Evolutionary conservation across 2,113 vertebrate species (phyloP).

Genomic region (Willisornis vidua): DNA sequence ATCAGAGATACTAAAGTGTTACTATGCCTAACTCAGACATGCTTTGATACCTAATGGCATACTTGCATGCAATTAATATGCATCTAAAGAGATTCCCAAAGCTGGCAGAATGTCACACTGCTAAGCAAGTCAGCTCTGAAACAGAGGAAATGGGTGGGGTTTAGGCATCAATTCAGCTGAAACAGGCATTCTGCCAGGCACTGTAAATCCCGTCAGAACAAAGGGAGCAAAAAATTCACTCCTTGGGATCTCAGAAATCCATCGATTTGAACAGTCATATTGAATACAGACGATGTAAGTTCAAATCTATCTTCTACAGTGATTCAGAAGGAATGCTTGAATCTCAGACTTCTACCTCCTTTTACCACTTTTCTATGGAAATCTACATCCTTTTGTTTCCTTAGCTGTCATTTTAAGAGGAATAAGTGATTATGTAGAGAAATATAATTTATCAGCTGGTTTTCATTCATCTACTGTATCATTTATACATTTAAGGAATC

Average conservation of each 20-base stretch:
- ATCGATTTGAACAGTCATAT: background rate
- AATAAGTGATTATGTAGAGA: background rate
- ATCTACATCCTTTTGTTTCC: background rate
- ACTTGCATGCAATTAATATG: slow-evolving; percentile 41
- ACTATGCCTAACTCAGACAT: background rate
- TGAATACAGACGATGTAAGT: background rate
- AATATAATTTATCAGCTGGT: background rate
- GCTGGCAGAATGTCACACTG: slow-evolving; percentile 14
- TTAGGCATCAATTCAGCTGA: slow-evolving; percentile 51
- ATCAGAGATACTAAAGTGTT: background rate
- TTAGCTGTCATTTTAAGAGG: background rate
- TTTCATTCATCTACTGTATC: background rate
- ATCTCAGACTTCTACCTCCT: background rate
- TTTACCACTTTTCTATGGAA: background rate
- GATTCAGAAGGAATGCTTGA: background rate
- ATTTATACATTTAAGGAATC: background rate
- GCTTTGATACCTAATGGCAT: background rate
- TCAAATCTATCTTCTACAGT: background rate
- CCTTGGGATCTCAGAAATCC: background rate
- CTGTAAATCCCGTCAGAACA: slow-evolving; percentile 63
- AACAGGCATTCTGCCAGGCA: slow-evolving; percentile 50
- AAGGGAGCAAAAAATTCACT: slow-evolving; percentile 39
- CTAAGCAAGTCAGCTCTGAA: slow-evolving; percentile 35
- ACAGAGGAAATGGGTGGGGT: slow-evolving; percentile 63
- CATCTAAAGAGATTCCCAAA: slow-evolving; percentile 39